Evolutionary conservation across 2,888 invertebrate genomes (phyloP), one percentile per base, ranked within the genome.

Genomic region (Drosophila borborema): DNA sequence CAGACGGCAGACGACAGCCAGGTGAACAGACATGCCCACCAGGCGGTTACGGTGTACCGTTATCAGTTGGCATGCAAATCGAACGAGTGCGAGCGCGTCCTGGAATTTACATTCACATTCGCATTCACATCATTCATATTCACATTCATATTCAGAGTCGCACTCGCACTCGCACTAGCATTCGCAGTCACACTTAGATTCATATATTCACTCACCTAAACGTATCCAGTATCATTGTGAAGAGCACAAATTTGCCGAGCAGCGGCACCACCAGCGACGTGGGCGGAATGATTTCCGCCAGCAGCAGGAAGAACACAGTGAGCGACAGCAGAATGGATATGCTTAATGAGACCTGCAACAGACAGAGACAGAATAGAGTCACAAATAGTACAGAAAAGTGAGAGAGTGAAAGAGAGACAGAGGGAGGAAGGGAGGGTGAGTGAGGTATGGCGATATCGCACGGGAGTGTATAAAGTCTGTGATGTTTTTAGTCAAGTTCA

Each of bases 221-320:
- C 72, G 98, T 98, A 94, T 98, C 98, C 91, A 98, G 95, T 92
- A 98, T 98, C 98, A 98, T 98, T 86, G 98, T 98, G 95, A 98
- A 98, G 87, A 98, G 96, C 93, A 98, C 97, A 93, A 98, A 98
- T 94, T 98, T 98, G 92, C 98, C 98, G 89, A 98, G 96, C 86
- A 98, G 95, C 84, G 98, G 98, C 92, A 98, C 98, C 91, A 98
- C 98, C 91, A 98, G 95, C 86, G 98, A 98, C 64, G 98, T 98
- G 86, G 98, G 98, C 89, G 97, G 97, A 94, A 97, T 97, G 92
- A 97, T 97, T 94, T 97, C 97, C 91, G 96, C 96, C 93, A 97
- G 94, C 93, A 98, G 96, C 94, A 98, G 95, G 96, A 98, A 98
- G 96, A 98, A 98, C 95, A 98, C 98, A 93, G 98, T 98, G 93